phyloP scores from a whole-genome alignment of 1,140 invertebrate genomes.

The Macrocentrus cingulum region DNA sequence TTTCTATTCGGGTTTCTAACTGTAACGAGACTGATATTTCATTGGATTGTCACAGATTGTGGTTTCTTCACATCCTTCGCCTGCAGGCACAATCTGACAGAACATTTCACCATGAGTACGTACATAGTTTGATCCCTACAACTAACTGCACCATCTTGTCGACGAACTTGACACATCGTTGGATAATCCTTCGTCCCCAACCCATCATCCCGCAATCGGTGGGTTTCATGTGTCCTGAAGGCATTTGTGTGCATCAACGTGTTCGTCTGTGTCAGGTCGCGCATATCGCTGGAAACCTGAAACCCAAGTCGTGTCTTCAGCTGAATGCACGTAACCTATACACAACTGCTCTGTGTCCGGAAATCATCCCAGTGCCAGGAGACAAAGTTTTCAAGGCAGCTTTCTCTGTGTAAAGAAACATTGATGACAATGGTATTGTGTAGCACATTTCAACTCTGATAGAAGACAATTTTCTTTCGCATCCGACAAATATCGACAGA shows the following conservation, averaged over 20 bases:
- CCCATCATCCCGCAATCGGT: background rate
- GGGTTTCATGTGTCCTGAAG: slow-evolving; percentile 8
- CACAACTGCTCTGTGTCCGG: background rate
- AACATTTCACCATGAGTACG: too few relatives aligned
- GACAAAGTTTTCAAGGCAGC: slow-evolving; percentile 2
- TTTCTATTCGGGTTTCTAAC: too few relatives aligned
- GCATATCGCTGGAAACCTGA: slow-evolving; percentile 6
- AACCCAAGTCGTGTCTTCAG: background rate
- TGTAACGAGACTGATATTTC: too few relatives aligned
- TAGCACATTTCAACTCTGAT: background rate
- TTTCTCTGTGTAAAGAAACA: background rate
- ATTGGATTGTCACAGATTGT: too few relatives aligned
- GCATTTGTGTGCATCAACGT: background rate
- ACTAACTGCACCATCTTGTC: slow-evolving; percentile 13
- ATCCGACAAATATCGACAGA: slow-evolving; percentile 2
- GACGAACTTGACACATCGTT: slow-evolving; percentile 20
- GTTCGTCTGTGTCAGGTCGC: background rate
- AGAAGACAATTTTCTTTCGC: background rate
- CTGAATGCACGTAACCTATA: background rate
- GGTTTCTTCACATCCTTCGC: background rate
- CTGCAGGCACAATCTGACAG: too few relatives aligned
- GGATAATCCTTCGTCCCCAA: background rate
- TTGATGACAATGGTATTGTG: background rate
- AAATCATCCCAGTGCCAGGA: background rate
- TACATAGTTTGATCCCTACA: background rate